These are phyloP conservation scores for Leptobrachium leishanense DNA, from an alignment of 2,113 vertebrate genomes.

Conservation along the genomic window DNA sequence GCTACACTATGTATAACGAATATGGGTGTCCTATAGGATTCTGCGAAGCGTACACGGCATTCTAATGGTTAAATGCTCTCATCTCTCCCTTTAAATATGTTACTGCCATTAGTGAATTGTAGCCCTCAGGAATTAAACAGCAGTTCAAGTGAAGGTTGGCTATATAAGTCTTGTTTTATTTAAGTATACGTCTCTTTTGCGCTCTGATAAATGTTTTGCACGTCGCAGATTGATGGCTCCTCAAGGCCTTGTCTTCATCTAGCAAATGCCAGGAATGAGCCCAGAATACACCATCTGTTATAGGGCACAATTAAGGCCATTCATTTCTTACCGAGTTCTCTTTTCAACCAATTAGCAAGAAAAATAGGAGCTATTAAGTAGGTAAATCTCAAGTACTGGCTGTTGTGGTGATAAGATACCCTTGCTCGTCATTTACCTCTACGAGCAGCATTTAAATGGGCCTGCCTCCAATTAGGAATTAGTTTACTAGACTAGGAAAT, in stretches of 20 bases:
- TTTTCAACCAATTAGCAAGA: conserved; percentile 46
- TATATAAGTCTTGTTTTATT: conserved; percentile 26
- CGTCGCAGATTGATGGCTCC: conserved; percentile 29
- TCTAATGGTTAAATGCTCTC: too few relatives aligned
- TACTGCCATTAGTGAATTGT: background rate
- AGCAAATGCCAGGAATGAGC: conserved; percentile 39
- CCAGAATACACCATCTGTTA: conserved; percentile 45
- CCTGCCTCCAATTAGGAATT: conserved; percentile 37
- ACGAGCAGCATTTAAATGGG: conserved; percentile 1
- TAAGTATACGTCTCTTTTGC: background rate
- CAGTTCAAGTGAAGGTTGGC: background rate
- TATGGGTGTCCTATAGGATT: too few relatives aligned
- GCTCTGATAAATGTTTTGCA: conserved; percentile 33
- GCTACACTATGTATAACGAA: too few relatives aligned
- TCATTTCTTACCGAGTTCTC: conserved; percentile 33
- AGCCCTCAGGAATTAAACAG: background rate
- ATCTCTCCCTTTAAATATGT: background rate
- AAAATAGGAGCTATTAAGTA: conserved; percentile 47
- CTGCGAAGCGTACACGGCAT: too few relatives aligned
- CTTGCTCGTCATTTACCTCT: conserved; percentile 26
- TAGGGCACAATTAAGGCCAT: conserved; percentile 45
- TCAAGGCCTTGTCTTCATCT: conserved; percentile 29
- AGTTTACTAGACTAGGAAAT: conserved; percentile 12
- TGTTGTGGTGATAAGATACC: conserved; percentile 43
- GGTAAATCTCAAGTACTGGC: conserved; percentile 45